Evolutionary conservation across 2,797 vertebrate genomes (phyloP).

Genomic region (Eulemur coronatus): DNA sequence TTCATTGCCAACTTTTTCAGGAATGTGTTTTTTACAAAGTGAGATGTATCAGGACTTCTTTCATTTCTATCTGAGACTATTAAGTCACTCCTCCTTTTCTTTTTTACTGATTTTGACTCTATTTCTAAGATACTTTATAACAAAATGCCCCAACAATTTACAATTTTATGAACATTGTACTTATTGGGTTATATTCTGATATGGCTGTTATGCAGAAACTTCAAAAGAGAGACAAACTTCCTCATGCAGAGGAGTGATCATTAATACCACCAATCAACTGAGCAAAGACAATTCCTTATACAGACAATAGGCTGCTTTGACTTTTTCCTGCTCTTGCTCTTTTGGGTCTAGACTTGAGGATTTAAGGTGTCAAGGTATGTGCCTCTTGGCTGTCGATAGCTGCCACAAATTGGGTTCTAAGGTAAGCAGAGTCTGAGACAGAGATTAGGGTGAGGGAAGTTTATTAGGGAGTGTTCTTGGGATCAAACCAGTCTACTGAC

Average conservation of each 20-base stretch:
- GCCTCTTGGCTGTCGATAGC: not conserved
- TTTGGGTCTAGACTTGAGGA: not conserved
- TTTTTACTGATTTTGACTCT: constrained; percentile 3
- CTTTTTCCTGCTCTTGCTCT: not conserved
- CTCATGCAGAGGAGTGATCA: not conserved
- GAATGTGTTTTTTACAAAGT: not conserved
- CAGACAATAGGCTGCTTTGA: not conserved
- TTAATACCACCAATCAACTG: not conserved
- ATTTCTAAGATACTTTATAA: not conserved
- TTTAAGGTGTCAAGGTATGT: not conserved
- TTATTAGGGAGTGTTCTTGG: not conserved
- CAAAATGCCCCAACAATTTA: not conserved
- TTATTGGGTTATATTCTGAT: not conserved
- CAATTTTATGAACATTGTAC: not conserved
- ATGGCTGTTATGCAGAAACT: not conserved
- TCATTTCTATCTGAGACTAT: not conserved
- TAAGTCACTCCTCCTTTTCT: not conserved
- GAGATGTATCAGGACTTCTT: not conserved
- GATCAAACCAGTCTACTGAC: not conserved
- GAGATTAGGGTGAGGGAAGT: not conserved
- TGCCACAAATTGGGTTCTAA: not conserved
- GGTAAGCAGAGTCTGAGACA: not conserved
- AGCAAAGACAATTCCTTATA: not conserved
- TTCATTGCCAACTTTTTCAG: not conserved
- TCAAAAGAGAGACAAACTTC: not conserved